phyloP scores from a whole-genome alignment of 2,113 vertebrate genomes.

The Daubentonia madagascariensis region DNA sequence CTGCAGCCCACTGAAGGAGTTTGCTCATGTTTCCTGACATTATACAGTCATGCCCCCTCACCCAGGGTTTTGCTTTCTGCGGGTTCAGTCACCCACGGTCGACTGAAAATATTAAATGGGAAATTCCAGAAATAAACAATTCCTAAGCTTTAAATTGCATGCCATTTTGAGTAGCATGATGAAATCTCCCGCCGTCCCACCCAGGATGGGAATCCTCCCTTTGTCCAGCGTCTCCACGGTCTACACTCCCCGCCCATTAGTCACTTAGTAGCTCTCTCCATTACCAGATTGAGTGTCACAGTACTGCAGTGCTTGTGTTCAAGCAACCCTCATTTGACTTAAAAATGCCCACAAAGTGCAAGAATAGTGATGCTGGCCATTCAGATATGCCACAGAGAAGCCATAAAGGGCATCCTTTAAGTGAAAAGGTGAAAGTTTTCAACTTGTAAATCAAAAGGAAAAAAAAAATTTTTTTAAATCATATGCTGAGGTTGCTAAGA shows the following conservation, averaged over 20 bases:
- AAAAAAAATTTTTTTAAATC: background rate
- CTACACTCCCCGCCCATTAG: background rate
- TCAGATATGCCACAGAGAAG: background rate
- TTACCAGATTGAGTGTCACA: background rate
- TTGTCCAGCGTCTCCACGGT: background rate
- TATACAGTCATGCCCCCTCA: background rate
- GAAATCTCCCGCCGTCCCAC: background rate
- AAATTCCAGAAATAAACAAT: background rate
- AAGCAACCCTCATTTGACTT: background rate
- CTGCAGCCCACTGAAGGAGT: background rate
- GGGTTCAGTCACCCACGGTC: background rate
- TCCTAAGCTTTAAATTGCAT: background rate
- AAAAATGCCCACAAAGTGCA: background rate
- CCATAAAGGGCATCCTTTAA: background rate
- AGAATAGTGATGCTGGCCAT: background rate
- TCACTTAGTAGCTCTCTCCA: background rate
- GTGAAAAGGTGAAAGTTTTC: background rate
- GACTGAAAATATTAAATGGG: background rate
- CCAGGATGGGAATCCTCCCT: background rate
- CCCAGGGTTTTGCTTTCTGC: background rate
- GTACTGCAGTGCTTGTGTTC: background rate
- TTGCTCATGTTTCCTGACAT: background rate
- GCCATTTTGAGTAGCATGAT: background rate
- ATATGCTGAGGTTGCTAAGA: background rate
- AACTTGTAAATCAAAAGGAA: background rate